These are phyloP conservation scores for Dascillus cervinus DNA, from an alignment of 2,888 invertebrate genomes.

Conservation along the genomic window DNA sequence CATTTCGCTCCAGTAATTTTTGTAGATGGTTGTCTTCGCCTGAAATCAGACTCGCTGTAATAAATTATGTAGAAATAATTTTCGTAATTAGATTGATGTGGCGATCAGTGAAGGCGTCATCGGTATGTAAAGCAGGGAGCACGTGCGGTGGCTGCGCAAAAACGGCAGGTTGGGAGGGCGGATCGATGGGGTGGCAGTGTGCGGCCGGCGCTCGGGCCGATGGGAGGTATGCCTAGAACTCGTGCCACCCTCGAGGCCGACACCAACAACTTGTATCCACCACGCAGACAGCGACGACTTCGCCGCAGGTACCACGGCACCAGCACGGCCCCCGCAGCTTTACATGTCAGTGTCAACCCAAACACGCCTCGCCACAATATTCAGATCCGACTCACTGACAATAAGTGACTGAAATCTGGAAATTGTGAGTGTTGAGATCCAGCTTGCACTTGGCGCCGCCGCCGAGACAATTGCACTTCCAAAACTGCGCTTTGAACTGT, in stretches of 20 bases:
- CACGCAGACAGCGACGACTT: conserved; percentile 23
- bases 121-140: conserved; percentile 6
- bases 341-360: conserved; percentile 14
- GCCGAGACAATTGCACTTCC: neutral
- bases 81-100: too few relatives aligned
- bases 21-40: too few relatives aligned
- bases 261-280: conserved; percentile 26
- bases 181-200: conserved; percentile 23
- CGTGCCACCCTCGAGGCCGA: conserved; percentile 27
- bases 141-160: conserved; percentile 21
- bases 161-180: conserved; percentile 17
- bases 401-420: neutral
- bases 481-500: too few relatives aligned
- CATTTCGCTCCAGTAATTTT: too few relatives aligned
- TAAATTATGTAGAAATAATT: too few relatives aligned
- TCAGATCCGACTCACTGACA: neutral
- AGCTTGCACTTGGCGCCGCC: neutral
- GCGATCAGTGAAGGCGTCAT: too few relatives aligned
- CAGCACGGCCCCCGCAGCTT: conserved; percentile 14
- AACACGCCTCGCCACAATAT: conserved; percentile 4
- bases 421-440: neutral
- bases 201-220: conserved; percentile 30
- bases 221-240: conserved; percentile 31
- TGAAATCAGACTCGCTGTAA: too few relatives aligned
- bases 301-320: conserved; percentile 24